Evolutionary conservation across 1,140 invertebrate genomes (phyloP).

Genomic region (Drosophila kohkoa): DNA sequence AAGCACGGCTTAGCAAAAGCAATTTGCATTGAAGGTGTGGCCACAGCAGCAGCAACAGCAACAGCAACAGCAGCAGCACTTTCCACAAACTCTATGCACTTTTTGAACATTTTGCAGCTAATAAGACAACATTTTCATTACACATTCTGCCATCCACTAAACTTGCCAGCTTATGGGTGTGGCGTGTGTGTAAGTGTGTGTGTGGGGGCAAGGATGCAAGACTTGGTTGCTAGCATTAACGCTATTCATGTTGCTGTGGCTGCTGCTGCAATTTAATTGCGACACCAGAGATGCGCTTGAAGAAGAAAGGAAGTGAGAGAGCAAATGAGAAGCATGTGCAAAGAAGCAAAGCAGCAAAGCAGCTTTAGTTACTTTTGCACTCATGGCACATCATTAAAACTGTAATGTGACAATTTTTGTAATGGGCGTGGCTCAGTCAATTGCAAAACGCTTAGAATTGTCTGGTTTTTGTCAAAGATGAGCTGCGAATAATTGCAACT

Average conservation of each 20-base stretch:
- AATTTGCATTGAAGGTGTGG: slow-evolving; percentile 8
- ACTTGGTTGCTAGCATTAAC: slow-evolving; percentile 35
- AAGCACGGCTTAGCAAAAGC: slow-evolving; percentile 7
- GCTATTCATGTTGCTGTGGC: slow-evolving; percentile 26
- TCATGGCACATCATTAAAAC: slow-evolving; percentile 75
- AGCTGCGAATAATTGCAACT: slow-evolving; percentile 62
- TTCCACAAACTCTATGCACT: slow-evolving; percentile 28
- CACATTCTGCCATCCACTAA: slow-evolving; percentile 43
- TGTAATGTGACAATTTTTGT: slow-evolving; percentile 70
- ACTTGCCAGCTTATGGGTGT: slow-evolving; percentile 56
- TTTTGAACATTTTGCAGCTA: slow-evolving; percentile 66
- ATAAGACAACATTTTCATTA: slow-evolving; percentile 71
- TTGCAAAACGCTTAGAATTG: slow-evolving; percentile 65
- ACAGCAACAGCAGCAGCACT: background rate
- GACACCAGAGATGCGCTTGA: slow-evolving; percentile 47
- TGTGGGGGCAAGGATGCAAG: too few species aligned
- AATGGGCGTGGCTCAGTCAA: slow-evolving; percentile 70
- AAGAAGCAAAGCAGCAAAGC: slow-evolving; percentile 2
- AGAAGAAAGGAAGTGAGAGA: slow-evolving; percentile 31
- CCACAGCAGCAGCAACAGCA: too few species aligned
- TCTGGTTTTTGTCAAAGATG: slow-evolving; percentile 51
- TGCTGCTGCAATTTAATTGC: slow-evolving; percentile 74
- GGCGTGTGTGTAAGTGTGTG: background rate
- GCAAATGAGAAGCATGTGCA: slow-evolving; percentile 2
- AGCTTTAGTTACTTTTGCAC: slow-evolving; percentile 48